Base-by-base conservation (phyloP, 1,140 invertebrate species). In the Caerostris darwini region DNA sequence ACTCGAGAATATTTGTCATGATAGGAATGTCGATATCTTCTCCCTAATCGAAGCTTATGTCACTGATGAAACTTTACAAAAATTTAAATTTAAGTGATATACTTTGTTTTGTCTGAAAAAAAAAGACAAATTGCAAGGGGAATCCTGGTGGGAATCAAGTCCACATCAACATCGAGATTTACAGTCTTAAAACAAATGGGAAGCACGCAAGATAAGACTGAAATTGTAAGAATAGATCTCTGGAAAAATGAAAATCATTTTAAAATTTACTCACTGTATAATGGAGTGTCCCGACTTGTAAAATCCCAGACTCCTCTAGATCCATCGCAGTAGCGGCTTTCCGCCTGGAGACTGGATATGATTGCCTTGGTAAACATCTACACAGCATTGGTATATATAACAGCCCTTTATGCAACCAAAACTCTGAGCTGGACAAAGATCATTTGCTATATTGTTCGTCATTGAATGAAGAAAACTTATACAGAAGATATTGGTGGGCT, bases 71-170 rank as follows among this genome's bases (percentile, higher is more conserved):
- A 71, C 88, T 69, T 71, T 90, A 34, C 19, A 56, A 90, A 90
- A 77, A 77, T 56, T 71, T 92, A 82, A 82, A 3, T 92, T 82
- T 64, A 82, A 92, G 34, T 56, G 57, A 50, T 82, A 82, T 82
- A 82, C 17, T 83, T 53, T 81, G 14, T 92, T 82, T 82, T 82
- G 56, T 54, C 17, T 34, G 12, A n/a, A 82, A 92, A 82, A 92
- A 19, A 61, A 17, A 82, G 77, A 83, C 17, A 92, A 34, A n/a
- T 83, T 58, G 90, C 77, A 34, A 92, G 57, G 82, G 90, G 90
- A 61, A 92, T 92, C 59, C 77, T 83, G 56, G 90, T 82, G 57
- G 90, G 77, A 92, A 83, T 83, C 59, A 92, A 92, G 77, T 82
- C 5, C 19, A 92, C 56, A 7, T 2, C 82, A 83, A 92, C 71